These are phyloP conservation scores for Myotis lucifugus DNA, from an alignment of 2,113 vertebrate species.

Conservation along the genomic window DNA sequence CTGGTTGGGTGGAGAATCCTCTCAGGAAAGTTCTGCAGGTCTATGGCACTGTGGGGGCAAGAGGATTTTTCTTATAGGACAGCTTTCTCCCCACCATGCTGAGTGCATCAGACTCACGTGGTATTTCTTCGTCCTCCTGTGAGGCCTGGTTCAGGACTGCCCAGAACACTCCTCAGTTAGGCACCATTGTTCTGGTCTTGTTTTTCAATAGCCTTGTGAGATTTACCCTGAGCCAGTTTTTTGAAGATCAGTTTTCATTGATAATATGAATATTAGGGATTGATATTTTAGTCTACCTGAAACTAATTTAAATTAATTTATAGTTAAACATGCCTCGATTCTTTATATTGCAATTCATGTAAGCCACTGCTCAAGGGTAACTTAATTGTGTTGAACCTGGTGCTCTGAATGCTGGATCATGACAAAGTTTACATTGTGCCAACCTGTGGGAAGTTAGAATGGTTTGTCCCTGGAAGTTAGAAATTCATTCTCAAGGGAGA, in stretches of 20 bases:
- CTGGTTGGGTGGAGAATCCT: background rate
- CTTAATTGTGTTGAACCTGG: background rate
- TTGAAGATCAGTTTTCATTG: background rate
- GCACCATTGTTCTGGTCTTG: accelerated
- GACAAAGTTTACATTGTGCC: too few species aligned
- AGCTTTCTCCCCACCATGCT: background rate
- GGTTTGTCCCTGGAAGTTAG: too few species aligned
- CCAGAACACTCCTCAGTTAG: accelerated
- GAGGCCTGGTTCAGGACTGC: accelerated
- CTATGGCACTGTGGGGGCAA: too few species aligned
- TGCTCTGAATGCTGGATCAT: background rate
- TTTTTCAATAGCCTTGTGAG: background rate
- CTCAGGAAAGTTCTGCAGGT: background rate
- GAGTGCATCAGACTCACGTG: accelerated
- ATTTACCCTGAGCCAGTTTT: background rate
- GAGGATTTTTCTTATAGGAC: background rate
- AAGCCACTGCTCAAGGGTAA: too few species aligned
- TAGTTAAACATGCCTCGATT: background rate
- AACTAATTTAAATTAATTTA: background rate
- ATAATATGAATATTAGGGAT: background rate
- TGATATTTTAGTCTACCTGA: background rate
- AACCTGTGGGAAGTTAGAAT: background rate
- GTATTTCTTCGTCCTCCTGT: accelerated
- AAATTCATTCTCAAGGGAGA: too few species aligned
- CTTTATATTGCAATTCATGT: background rate